These are phyloP conservation scores for Rattus rattus DNA, from an alignment of 2,113 vertebrate genomes.

Conservation along the genomic window DNA sequence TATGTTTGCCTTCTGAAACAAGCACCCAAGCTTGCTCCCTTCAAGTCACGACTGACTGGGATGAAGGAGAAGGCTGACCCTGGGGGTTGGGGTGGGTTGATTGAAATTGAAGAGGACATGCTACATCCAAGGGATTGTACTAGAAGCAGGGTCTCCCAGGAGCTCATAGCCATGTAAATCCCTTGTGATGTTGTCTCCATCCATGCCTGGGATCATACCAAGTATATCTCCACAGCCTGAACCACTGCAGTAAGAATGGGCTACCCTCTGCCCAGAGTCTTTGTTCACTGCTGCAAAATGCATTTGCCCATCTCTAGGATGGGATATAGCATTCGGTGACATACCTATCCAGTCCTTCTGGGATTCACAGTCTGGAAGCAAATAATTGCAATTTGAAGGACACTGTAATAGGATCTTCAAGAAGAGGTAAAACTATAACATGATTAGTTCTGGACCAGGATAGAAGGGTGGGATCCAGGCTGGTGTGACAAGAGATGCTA, in stretches of 20 bases:
- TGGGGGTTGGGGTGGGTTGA: neutral
- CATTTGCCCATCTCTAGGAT: neutral
- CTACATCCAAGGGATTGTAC: neutral
- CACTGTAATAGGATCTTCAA: neutral
- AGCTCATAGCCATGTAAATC: neutral
- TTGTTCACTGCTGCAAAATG: neutral
- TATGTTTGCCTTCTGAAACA: slow-evolving; percentile 77
- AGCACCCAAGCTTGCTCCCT: slow-evolving; percentile 61
- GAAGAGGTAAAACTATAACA: neutral
- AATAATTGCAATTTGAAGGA: neutral
- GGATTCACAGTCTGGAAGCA: neutral
- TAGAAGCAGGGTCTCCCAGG: neutral
- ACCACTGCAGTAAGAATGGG: neutral
- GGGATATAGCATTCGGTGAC: neutral
- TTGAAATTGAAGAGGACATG: neutral
- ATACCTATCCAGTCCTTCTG: neutral
- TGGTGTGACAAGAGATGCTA: neutral
- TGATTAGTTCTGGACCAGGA: neutral
- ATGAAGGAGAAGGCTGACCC: neutral
- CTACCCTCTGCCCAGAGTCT: neutral
- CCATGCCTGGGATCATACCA: neutral
- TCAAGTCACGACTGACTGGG: neutral
- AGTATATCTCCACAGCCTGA: neutral
- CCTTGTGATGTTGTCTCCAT: neutral
- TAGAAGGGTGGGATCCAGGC: neutral